Percentiles rank a stretch among this genome's conserved stretches.
phyloP scores from a whole-genome alignment of 2,797 vertebrate species.

The Philypnodon macrostomus region DNA sequence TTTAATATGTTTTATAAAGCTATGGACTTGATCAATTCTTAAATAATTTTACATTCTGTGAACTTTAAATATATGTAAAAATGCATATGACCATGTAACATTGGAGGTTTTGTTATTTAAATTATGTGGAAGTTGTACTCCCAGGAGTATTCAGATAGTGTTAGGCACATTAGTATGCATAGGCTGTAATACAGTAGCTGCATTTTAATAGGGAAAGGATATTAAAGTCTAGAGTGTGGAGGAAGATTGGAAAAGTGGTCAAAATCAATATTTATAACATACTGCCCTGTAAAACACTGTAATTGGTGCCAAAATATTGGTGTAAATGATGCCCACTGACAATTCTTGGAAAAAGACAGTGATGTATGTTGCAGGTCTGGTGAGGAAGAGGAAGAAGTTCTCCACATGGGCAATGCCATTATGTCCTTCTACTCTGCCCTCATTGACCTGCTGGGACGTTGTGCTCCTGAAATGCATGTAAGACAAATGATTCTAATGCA shows the following conservation, averaged over 20 bases:
- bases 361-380: constrained; percentile 67
- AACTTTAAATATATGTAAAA: background rate
- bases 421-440: constrained; percentile 99
- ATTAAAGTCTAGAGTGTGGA: constrained; percentile 25
- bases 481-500: no score
- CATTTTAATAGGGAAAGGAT: constrained; percentile 30
- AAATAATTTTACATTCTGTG: no score
- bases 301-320: constrained; percentile 14
- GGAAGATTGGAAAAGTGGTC: constrained; percentile 12
- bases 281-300: constrained; percentile 7
- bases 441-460: constrained; percentile 96
- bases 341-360: background rate
- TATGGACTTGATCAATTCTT: no score
- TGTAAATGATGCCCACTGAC: constrained; percentile 11
- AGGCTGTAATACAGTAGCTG: constrained; percentile 19
- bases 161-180: constrained; percentile 27
- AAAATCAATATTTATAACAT: constrained; percentile 31
- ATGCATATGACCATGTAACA: background rate
- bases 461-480: constrained; percentile 97
- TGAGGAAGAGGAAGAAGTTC: constrained; percentile 86
- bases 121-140: background rate
- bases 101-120: constrained; percentile 1
- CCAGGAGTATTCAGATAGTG: background rate
- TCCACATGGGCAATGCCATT: constrained; percentile 97
- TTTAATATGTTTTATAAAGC: no score